phyloP scores from a whole-genome alignment of 2,888 invertebrate genomes.

The Sicus ferrugineus region DNA sequence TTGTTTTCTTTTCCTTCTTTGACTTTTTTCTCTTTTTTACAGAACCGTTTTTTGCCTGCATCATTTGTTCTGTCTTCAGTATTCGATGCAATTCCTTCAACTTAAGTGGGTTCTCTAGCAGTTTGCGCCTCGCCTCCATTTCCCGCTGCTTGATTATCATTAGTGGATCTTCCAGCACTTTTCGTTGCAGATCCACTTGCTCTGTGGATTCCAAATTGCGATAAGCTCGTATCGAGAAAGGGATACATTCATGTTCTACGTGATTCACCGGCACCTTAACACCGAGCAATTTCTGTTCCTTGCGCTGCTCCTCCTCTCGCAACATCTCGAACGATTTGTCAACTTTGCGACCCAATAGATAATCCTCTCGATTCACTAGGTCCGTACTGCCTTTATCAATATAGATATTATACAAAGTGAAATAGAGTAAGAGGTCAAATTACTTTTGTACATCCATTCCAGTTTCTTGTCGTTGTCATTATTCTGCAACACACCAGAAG shows the following conservation, averaged over 20 bases:
- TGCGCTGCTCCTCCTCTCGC: constrained; percentile 67
- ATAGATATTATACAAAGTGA: background rate
- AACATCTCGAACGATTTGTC: constrained; percentile 81
- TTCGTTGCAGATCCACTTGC: constrained; percentile 86
- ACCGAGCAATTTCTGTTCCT: constrained; percentile 53
- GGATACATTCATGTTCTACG: constrained; percentile 78
- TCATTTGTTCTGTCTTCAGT: constrained; percentile 69
- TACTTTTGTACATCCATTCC: constrained; percentile 88
- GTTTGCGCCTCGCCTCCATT: constrained; percentile 82
- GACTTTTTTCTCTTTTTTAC: constrained; percentile 47
- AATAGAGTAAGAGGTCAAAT: background rate
- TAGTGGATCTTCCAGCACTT: constrained; percentile 92
- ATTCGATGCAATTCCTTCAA: constrained; percentile 85
- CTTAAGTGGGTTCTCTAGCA: constrained; percentile 91
- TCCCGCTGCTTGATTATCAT: constrained; percentile 89
- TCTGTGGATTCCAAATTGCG: constrained; percentile 67
- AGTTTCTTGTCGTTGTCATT: constrained; percentile 69
- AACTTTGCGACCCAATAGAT: constrained; percentile 77
- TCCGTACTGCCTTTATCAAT: constrained; percentile 52
- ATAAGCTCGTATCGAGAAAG: constrained; percentile 72
- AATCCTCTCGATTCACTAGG: constrained; percentile 80
- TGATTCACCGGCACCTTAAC: constrained; percentile 70
- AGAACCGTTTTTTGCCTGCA: constrained; percentile 38
- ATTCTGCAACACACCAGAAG: constrained; percentile 65
- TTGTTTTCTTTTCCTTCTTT: constrained; percentile 42